phyloP scores from a whole-genome alignment of 1,140 invertebrate species.

The Antheraea mylitta region DNA sequence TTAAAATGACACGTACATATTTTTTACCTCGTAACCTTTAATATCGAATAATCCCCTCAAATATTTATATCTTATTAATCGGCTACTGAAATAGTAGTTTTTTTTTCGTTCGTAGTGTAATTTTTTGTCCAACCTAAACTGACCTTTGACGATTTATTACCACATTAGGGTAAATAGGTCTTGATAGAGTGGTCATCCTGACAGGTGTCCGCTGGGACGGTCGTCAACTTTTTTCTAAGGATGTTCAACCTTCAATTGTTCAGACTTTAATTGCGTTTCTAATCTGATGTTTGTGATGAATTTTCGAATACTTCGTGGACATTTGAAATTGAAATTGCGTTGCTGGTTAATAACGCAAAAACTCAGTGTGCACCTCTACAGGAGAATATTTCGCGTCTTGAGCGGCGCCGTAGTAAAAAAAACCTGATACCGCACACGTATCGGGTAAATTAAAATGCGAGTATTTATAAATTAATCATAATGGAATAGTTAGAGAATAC shows the following conservation, averaged over 20 bases:
- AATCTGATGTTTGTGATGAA: slow-evolving; percentile 22
- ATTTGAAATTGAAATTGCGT: slow-evolving; percentile 16
- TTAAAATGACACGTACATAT: slow-evolving; percentile 10
- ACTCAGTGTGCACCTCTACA: background rate
- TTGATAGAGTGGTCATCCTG: slow-evolving; percentile 13
- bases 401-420: background rate
- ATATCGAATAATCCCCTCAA: slow-evolving; percentile 21
- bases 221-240: slow-evolving; percentile 20
- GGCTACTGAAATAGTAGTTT: slow-evolving; percentile 13
- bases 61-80: slow-evolving; percentile 25
- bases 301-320: slow-evolving; percentile 16
- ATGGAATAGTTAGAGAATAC: background rate
- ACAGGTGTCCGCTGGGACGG: slow-evolving; percentile 21
- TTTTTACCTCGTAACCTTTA: slow-evolving; percentile 22
- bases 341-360: slow-evolving; percentile 1
- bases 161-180: slow-evolving; percentile 10
- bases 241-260: slow-evolving; percentile 26
- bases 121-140: slow-evolving; percentile 12
- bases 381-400: background rate
- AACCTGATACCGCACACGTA: slow-evolving; percentile 7
- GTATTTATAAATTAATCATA: slow-evolving; percentile 16
- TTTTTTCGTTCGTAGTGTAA: slow-evolving; percentile 17
- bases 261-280: slow-evolving; percentile 24
- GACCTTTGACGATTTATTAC: slow-evolving; percentile 14
- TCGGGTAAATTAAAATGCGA: slow-evolving; percentile 7